phyloP scores from a whole-genome alignment of 2,888 invertebrate species.

The Diarsia dahlii region DNA sequence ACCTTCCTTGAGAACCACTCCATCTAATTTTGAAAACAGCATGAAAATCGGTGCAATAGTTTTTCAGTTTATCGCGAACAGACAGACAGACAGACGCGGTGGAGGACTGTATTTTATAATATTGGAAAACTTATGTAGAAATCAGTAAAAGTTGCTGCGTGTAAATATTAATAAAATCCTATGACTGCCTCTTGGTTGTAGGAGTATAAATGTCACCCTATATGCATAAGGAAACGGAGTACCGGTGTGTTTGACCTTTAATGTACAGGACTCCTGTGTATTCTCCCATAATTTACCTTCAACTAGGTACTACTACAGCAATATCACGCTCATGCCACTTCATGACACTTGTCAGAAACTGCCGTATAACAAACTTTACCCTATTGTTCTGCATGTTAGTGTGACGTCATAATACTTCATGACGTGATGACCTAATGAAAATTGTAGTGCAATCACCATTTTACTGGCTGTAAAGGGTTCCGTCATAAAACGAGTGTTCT shows the following conservation, averaged over 20 bases:
- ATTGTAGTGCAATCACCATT: slow-evolving; percentile 59
- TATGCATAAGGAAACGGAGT: background rate
- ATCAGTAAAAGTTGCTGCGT: no score
- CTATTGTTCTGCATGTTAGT: slow-evolving; percentile 49
- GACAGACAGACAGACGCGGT: no score
- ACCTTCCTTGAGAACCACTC: no score
- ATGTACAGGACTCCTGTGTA: background rate
- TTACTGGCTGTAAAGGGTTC: slow-evolving; percentile 33
- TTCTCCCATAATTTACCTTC: background rate
- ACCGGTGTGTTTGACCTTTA: background rate
- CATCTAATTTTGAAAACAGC: no score
- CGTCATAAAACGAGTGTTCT: slow-evolving; percentile 32
- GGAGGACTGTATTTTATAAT: no score
- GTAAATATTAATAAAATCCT: no score
- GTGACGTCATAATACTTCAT: slow-evolving; percentile 1
- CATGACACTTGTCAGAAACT: slow-evolving; percentile 17
- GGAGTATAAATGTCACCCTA: no score
- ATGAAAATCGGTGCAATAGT: no score
- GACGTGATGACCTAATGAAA: slow-evolving; percentile 45
- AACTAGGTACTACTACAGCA: background rate
- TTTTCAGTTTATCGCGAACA: no score
- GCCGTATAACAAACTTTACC: slow-evolving; percentile 46
- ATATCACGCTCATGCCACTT: background rate
- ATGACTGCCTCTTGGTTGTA: no score
- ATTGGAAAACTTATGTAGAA: no score